These are phyloP conservation scores for Anthophora plumipes DNA, from an alignment of 2,888 invertebrate species.

Conservation along the genomic window DNA sequence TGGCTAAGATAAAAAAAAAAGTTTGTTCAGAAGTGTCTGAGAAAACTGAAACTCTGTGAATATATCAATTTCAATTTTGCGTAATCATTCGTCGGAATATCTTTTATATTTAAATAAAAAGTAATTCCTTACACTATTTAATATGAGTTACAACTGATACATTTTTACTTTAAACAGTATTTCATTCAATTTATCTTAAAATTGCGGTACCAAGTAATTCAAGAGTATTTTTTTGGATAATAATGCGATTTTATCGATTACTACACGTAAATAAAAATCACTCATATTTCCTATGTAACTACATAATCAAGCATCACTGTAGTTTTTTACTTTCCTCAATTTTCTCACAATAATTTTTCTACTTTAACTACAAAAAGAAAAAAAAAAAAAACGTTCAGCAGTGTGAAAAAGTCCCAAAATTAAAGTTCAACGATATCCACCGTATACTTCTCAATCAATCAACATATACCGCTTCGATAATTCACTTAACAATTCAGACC, in stretches of 20 bases:
- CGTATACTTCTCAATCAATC: neutral
- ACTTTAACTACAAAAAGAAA: too few relatives aligned
- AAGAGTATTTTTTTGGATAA: too few relatives aligned
- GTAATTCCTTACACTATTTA: neutral
- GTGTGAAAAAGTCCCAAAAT: neutral
- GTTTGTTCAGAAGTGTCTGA: too few relatives aligned
- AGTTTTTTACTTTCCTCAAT: neutral
- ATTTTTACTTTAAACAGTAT: too few relatives aligned
- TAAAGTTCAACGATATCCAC: neutral
- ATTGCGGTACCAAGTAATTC: too few relatives aligned
- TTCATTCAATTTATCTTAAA: too few relatives aligned
- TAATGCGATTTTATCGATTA: too few relatives aligned
- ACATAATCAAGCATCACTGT: too few relatives aligned
- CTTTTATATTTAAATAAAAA: neutral
- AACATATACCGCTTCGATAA: neutral
- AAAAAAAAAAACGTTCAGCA: neutral
- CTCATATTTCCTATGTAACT: too few relatives aligned
- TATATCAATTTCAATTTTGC: neutral
- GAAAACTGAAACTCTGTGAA: too few relatives aligned
- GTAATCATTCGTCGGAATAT: neutral
- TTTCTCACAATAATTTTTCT: neutral
- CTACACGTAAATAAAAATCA: too few relatives aligned
- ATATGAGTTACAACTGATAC: neutral
- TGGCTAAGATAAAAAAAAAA: neutral
- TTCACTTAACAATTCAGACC: neutral